Evolutionary conservation across 2,113 vertebrate species (phyloP).

Genomic region (Apaloderma vittatum): DNA sequence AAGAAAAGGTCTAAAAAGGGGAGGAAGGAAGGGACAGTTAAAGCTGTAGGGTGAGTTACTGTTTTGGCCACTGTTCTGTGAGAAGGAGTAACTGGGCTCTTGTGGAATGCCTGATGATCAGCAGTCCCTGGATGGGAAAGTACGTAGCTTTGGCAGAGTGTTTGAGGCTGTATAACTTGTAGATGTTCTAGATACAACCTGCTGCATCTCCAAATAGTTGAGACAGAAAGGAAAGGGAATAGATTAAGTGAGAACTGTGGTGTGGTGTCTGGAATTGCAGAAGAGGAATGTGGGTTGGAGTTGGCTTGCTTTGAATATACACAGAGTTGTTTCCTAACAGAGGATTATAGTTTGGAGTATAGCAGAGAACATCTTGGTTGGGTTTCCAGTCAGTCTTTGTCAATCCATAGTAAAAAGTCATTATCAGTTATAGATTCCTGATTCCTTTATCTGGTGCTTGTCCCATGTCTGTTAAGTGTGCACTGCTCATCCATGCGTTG

Average conservation of each 20-base stretch:
- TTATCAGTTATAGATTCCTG: background rate
- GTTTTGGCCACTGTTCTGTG: background rate
- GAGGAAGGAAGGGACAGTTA: background rate
- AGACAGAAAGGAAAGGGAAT: background rate
- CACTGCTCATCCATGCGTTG: background rate
- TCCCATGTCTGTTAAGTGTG: background rate
- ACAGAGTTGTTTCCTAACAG: background rate
- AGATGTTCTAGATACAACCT: background rate
- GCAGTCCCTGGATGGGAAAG: background rate
- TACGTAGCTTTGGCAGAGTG: background rate
- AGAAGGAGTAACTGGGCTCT: background rate
- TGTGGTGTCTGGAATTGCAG: background rate
- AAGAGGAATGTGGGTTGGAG: background rate
- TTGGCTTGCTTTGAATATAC: slow-evolving; percentile 1
- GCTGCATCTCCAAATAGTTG: background rate
- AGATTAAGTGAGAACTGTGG: background rate
- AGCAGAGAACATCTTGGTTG: background rate
- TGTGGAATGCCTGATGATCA: background rate
- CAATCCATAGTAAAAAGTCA: background rate
- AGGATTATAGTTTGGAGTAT: background rate
- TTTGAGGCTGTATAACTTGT: background rate
- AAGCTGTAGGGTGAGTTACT: background rate
- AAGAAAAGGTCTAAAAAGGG: background rate
- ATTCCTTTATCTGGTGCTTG: background rate
- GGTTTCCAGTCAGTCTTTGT: background rate